Base-by-base conservation (phyloP, 2,113 vertebrate genomes). In the Arothron firmamentum region DNA sequence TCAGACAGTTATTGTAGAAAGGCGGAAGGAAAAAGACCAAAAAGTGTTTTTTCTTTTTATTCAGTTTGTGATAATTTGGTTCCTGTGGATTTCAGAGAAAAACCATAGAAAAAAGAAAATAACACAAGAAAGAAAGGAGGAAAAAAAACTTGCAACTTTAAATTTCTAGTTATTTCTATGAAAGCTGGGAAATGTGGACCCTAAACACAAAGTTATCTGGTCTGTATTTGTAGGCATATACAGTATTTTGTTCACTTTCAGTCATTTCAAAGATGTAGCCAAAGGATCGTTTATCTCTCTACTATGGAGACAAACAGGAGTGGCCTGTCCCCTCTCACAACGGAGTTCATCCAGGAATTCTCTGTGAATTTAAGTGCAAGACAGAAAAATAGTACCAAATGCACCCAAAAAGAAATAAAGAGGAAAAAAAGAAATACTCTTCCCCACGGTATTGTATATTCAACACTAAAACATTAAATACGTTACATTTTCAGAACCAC, bases 271-370 rank as follows among this genome's bases (percentile, higher is more conserved):
- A 1, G 25, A 28, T 28, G 25, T 28, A 28, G 25, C 2, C 25
- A 28, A 28, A 28, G 34, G 10, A 38, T 38, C 34, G 11, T 38
- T 38, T 20, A 25, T 45, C 45, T 31, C n/a, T 48, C 17, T 18
- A n/a, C 12, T 13, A 20, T 7, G 34, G 3, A 23, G 14, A 23
- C 47, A 59, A 18, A 70, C 14, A 58, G 25, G 60, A 81, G 82
- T 85, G 82, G 74, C 74, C 52, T 66, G 18, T 72, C 52, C 17
- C 47, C 50, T 42, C 28, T 61, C 52, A 64, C 52, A 62, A 70
- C 54, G 18, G 1, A 38, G 19, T 20, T 52, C 52, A 57, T 60
- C 54, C 0, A 53, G 8, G 53, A 62, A 59, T 25, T 31, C 28
- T 31, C 28, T 31, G 1, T 31, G 28, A 56, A 59, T 50, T 13